Conservation (phyloP, 1,140 invertebrate genomes). For the Eupristina koningsbergeri region DNA sequence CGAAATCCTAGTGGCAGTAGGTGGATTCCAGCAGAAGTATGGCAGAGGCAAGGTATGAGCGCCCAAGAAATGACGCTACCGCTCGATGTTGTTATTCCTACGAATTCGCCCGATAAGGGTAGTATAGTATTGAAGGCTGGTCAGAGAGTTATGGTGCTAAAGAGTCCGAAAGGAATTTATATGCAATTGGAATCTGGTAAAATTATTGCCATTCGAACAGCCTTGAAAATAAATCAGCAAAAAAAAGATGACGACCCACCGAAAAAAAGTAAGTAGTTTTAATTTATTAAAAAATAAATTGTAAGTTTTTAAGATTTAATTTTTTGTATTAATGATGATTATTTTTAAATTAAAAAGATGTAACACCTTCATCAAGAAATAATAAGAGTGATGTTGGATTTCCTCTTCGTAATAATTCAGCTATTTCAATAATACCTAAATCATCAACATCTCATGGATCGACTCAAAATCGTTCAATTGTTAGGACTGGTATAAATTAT, state of each 20-base stretch:
- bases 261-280: conserved; percentile 71
- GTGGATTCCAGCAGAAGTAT: conserved; percentile 90
- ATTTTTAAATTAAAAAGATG: conserved; percentile 58
- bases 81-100: conserved; percentile 92
- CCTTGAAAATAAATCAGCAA: conserved; percentile 81
- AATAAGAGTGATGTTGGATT: conserved; percentile 74
- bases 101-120: conserved; percentile 88
- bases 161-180: conserved; percentile 95
- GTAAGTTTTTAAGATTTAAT: too few species aligned
- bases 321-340: too few species aligned
- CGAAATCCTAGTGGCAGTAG: conserved; percentile 75
- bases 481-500: conserved; percentile 63
- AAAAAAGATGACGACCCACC: conserved; percentile 75
- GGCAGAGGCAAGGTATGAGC: conserved; percentile 93
- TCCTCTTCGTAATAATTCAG: conserved; percentile 79
- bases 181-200: conserved; percentile 96
- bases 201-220: conserved; percentile 93
- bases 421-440: conserved; percentile 80
- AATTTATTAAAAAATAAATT: background rate
- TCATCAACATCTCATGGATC: conserved; percentile 55
- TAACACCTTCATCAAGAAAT: conserved; percentile 70
- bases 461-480: conserved; percentile 35
- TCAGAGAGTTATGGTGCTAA: conserved; percentile 93
- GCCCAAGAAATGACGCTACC: conserved; percentile 95
- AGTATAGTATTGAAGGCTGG: conserved; percentile 92